Percentiles rank a stretch among this genome's conserved stretches.
These are phyloP conservation scores for Volucella bombylans DNA, from an alignment of 2,888 invertebrate genomes.

Conservation along the genomic window DNA sequence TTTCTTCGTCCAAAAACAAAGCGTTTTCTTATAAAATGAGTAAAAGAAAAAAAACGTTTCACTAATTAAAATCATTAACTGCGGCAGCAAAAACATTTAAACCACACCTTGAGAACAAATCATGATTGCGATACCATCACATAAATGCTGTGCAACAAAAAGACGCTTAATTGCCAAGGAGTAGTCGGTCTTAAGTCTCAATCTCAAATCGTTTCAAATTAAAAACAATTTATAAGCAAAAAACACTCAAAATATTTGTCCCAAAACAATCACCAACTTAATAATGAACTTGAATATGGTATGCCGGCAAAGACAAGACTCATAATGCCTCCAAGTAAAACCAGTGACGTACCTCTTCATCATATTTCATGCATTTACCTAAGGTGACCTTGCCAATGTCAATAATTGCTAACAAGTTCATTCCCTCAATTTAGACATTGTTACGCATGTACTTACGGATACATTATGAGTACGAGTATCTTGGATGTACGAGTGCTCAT, in stretches of 20 bases:
- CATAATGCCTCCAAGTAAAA: background rate
- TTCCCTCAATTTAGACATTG: slow-evolving; percentile 63
- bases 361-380: slow-evolving; percentile 28
- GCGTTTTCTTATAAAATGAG: too few species aligned
- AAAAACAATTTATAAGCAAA: slow-evolving; percentile 54
- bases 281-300: slow-evolving; percentile 55
- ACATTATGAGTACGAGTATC: background rate
- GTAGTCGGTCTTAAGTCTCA: slow-evolving; percentile 6
- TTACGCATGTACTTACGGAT: slow-evolving; percentile 35
- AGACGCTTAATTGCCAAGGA: slow-evolving; percentile 28
- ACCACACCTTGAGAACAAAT: slow-evolving; percentile 56
- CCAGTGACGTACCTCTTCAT: slow-evolving; percentile 22
- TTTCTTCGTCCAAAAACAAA: too few species aligned
- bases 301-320: slow-evolving; percentile 34
- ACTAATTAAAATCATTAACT: background rate
- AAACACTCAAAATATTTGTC: slow-evolving; percentile 35
- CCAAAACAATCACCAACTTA: slow-evolving; percentile 25
- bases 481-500: too few species aligned
- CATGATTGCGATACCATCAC: slow-evolving; percentile 37
- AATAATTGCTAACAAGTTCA: slow-evolving; percentile 73
- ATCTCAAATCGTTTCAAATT: slow-evolving; percentile 47
- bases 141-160: slow-evolving; percentile 25
- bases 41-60: too few species aligned
- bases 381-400: slow-evolving; percentile 69
- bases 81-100: slow-evolving; percentile 2